Evolutionary conservation across 2,797 vertebrate species (phyloP), one percentile per base, ranked within the genome.

Genomic region (Diplodus sargus): DNA sequence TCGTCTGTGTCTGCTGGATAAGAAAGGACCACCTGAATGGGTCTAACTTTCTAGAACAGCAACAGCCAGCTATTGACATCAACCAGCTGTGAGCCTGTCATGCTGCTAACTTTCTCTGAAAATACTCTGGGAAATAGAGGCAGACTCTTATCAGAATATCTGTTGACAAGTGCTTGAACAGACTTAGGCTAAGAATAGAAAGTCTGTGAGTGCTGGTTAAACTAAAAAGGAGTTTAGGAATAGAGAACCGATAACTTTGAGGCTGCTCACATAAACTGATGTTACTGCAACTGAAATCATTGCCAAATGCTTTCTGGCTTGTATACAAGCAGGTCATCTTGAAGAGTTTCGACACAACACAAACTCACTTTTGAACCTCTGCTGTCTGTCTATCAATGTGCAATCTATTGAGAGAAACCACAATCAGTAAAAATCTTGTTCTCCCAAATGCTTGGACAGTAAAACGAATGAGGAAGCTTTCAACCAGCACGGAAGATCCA

Each of bases 1-100:
- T 64, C 10, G 48, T 28, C 57, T 76, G 69, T 60, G 71, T 78
- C 79, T 74, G 70, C 76, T 54, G 75, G 69, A 79, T 85, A 74
- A 64, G 76, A 83, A 76, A 73, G 23, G 53, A 74, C 74, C 59
- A 70, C 22, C 53, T 75, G 59, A 88, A 85, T 54, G 62, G 68
- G 28, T 76, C 45, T 63, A 69, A 65, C 76, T 82, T 76, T 82
- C 58, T 28, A 57, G 52, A 89, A 81, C 52, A 83, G 72, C 15
- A 11, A 76, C 71, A 75, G 56, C 8, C 74, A 67, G 69, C 48
- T 65, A 64, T 25, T 39, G 76, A 64, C 72, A 70, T 78, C 79
- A 75, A 69, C 47, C 65, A 68, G 70, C 79, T 47, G 48, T 62
- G 43, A 77, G 59, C 75, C 23, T 9, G 54, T 72, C 78, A 78